A percentile compares a stretch with the other conserved stretches of the same genome.
These are phyloP conservation scores for Mechanitis messenoides DNA, from an alignment of 2,888 invertebrate species.

Conservation along the genomic window DNA sequence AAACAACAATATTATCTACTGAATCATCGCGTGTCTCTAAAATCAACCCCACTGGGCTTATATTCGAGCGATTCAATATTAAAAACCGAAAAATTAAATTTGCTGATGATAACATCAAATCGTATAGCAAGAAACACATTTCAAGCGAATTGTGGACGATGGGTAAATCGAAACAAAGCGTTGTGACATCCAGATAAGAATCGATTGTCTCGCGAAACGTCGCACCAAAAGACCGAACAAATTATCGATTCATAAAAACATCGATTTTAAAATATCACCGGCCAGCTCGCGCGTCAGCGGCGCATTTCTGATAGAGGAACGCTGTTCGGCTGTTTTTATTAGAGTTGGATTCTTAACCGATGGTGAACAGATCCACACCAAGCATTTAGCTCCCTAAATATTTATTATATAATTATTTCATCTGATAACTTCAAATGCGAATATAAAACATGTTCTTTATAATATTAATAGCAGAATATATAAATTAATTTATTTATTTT, in stretches of 20 bases:
- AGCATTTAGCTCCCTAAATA: constrained; percentile 21
- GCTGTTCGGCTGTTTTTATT: constrained; percentile 38
- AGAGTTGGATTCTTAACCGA: constrained; percentile 17
- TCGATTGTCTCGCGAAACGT: constrained; percentile 71
- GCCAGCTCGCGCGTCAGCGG: constrained; percentile 64
- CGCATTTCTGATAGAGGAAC: constrained; percentile 50
- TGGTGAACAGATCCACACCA: constrained; percentile 28
- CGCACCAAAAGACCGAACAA: constrained; percentile 73
- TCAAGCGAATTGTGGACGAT: constrained; percentile 71
- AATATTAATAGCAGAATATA: background rate
- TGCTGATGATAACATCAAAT: constrained; percentile 65
- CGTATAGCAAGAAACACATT: constrained; percentile 75
- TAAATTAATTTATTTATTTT: background rate
- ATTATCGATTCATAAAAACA: constrained; percentile 77
- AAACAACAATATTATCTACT: constrained; percentile 21
- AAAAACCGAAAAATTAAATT: constrained; percentile 44
- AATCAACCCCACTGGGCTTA: constrained; percentile 33
- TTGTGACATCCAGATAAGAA: constrained; percentile 71
- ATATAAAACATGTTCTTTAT: background rate
- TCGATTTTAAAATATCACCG: constrained; percentile 73
- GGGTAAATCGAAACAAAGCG: constrained; percentile 73
- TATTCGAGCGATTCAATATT: constrained; percentile 36
- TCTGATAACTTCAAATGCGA: background rate
- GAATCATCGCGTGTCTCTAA: constrained; percentile 28
- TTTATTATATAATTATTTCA: constrained; percentile 13